phyloP scores from a whole-genome alignment of 2,797 vertebrate genomes.

The Brachyrhaphis roseni region DNA sequence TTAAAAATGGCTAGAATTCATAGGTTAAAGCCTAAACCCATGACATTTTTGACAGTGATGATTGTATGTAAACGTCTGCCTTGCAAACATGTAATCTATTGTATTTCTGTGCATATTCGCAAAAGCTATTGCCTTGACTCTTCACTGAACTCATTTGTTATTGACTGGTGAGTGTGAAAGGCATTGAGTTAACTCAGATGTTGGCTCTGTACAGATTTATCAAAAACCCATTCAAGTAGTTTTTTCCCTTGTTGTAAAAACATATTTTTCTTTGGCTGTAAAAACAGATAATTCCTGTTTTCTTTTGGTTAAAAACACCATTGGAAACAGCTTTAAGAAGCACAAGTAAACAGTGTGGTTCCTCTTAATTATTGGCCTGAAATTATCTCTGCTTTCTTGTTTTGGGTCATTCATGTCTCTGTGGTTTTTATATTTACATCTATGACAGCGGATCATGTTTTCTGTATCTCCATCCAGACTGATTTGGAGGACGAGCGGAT shows the following conservation, averaged over 20 bases:
- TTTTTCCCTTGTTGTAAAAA: not conserved
- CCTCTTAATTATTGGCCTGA: not conserved
- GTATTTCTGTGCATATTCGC: not conserved
- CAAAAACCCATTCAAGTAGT: not conserved
- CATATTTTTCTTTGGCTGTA: not conserved
- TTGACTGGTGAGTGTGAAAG: not conserved
- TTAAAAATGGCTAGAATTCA: not conserved
- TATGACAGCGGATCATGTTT: not conserved
- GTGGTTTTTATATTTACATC: not conserved
- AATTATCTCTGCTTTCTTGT: not conserved
- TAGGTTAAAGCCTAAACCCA: too few species aligned
- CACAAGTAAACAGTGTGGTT: not conserved
- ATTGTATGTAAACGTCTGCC: not conserved
- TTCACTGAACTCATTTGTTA: not conserved
- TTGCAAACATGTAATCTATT: not conserved
- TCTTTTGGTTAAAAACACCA: not conserved
- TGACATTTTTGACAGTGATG: too few species aligned
- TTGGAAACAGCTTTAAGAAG: not conserved
- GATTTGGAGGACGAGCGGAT: conserved; percentile 93
- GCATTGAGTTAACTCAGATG: not conserved
- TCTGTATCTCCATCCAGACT: conserved; percentile 78
- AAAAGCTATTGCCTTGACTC: not conserved
- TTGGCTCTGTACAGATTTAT: not conserved
- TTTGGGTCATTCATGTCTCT: not conserved
- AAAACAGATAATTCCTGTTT: not conserved